phyloP scores from a whole-genome alignment of 2,888 invertebrate species.

The Sinhomidia bicolor region DNA sequence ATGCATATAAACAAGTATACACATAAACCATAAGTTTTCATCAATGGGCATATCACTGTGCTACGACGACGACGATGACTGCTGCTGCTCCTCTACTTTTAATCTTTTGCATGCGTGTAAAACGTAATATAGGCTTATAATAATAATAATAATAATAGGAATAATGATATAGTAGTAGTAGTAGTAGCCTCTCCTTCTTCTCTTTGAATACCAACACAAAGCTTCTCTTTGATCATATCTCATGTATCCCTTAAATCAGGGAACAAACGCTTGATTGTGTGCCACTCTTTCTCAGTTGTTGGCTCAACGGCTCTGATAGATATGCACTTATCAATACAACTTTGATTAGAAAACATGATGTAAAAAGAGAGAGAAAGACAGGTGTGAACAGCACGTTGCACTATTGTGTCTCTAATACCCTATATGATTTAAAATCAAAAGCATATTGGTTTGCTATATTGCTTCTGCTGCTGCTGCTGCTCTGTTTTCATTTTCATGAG shows the following conservation, averaged over 20 bases:
- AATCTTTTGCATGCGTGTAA: conserved; percentile 21
- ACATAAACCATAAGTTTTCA: no score
- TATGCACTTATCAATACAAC: conserved; percentile 71
- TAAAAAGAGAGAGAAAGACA: conserved; percentile 67
- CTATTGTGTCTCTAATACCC: conserved; percentile 68
- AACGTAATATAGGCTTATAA: background rate
- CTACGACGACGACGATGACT: no score
- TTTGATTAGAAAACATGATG: conserved; percentile 74
- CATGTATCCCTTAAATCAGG: conserved; percentile 63
- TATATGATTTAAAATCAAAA: conserved; percentile 69
- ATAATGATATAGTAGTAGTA: no score
- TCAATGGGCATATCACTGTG: conserved; percentile 12
- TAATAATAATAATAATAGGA: background rate
- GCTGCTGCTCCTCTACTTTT: no score
- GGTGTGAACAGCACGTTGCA: conserved; percentile 75
- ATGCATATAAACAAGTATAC: background rate
- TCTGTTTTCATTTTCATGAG: conserved; percentile 61
- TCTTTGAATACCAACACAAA: background rate
- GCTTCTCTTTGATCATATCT: conserved; percentile 25
- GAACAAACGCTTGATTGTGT: conserved; percentile 66
- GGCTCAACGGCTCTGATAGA: conserved; percentile 63
- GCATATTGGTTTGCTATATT: conserved; percentile 69
- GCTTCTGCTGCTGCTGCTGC: no score
- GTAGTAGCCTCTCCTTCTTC: conserved; percentile 34
- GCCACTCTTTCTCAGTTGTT: conserved; percentile 48